These are phyloP conservation scores for Aspidoscelis tigris DNA, from an alignment of 2,113 vertebrate genomes.

Conservation along the genomic window DNA sequence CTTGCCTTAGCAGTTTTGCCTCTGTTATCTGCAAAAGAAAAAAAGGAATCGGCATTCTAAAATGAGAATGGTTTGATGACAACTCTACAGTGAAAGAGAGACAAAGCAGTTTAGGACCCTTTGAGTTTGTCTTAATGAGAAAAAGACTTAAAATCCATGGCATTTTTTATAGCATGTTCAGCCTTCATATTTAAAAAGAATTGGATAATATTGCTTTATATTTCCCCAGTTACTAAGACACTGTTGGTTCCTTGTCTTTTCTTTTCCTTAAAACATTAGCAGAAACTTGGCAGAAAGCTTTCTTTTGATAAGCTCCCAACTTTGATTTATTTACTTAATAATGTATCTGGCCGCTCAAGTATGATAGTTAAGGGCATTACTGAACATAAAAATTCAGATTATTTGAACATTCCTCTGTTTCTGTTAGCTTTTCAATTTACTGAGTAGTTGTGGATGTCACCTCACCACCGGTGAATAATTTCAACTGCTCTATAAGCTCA, in stretches of 20 bases:
- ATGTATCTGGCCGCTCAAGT: conserved; percentile 2
- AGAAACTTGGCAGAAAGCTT: not conserved
- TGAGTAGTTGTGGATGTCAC: not conserved
- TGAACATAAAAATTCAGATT: not conserved
- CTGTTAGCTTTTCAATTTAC: not conserved
- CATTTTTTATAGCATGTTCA: accelerated
- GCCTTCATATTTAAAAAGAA: not conserved
- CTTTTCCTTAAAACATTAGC: not conserved
- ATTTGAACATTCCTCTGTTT: not conserved
- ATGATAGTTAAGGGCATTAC: accelerated
- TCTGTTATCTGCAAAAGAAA: conserved; percentile 23
- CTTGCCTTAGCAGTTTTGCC: conserved; percentile 49
- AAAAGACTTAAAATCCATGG: not conserved
- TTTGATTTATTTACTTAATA: not conserved
- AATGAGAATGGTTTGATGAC: conserved; percentile 23
- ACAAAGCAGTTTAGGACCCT: conserved; percentile 1
- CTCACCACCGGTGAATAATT: not conserved
- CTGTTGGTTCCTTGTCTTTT: not conserved
- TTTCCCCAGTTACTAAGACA: not conserved
- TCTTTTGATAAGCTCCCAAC: not conserved
- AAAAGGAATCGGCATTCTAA: not conserved
- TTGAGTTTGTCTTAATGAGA: conserved; percentile 6
- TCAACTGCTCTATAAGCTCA: not conserved
- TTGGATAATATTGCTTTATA: accelerated
- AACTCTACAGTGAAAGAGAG: not conserved